A percentile compares a stretch with the other conserved stretches of the same genome.
Evolutionary conservation across 1,140 invertebrate genomes (phyloP).

Genomic region (Trichomalopsis sarcophagae): DNA sequence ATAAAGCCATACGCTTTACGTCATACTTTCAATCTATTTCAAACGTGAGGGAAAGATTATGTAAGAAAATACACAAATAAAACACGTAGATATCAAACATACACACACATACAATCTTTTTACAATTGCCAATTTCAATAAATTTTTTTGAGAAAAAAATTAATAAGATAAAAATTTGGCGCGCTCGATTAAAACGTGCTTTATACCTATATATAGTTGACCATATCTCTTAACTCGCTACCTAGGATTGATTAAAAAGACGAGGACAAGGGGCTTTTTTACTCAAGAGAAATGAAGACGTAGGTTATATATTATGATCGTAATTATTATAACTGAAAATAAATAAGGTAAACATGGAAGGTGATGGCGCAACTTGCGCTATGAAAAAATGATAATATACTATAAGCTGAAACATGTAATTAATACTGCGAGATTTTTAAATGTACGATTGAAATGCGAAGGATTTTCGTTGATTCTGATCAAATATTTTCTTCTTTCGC

Average conservation of each 20-base stretch:
- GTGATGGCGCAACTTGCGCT: neutral
- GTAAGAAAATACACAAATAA: neutral
- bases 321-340: slow-evolving; percentile 6
- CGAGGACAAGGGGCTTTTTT: slow-evolving; percentile 26
- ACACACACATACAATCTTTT: neutral
- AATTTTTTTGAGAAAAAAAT: slow-evolving; percentile 11
- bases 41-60: neutral
- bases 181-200: neutral
- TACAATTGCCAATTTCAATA: slow-evolving; percentile 16
- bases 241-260: slow-evolving; percentile 8
- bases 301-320: neutral
- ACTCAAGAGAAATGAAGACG: slow-evolving; percentile 16
- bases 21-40: slow-evolving; percentile 1
- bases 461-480: neutral
- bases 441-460: neutral
- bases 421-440: slow-evolving; percentile 8
- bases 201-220: slow-evolving; percentile 42
- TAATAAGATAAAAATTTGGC: slow-evolving; percentile 12
- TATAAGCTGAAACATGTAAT: slow-evolving; percentile 32
- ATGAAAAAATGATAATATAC: neutral
- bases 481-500: neutral
- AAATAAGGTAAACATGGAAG: neutral
- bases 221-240: slow-evolving; percentile 45
- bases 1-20: neutral
- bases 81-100: slow-evolving; percentile 1